Conservation (phyloP, 1,140 invertebrate genomes). For the Gerris buenoi region DNA sequence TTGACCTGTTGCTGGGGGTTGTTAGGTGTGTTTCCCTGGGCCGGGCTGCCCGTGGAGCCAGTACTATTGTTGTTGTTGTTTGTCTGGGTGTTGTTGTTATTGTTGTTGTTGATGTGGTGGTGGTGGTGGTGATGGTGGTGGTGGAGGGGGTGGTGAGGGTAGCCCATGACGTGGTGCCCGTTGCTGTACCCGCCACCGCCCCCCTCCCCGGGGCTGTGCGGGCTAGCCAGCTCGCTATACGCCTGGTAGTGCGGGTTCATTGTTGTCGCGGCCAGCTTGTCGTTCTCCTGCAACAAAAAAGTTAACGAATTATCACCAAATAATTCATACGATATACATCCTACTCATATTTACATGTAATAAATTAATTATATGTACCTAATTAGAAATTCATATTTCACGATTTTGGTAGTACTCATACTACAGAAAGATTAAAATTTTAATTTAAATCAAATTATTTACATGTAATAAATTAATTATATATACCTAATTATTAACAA, state of each 20-base stretch:
- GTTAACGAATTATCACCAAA: too few species aligned
- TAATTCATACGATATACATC: too few species aligned
- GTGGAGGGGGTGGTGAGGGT: slow-evolving; percentile 15
- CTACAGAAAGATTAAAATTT: too few species aligned
- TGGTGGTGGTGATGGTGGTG: slow-evolving; percentile 16
- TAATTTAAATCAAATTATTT: too few species aligned
- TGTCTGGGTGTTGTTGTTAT: slow-evolving; percentile 18
- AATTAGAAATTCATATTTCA: too few species aligned
- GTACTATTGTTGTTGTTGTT: slow-evolving; percentile 21
- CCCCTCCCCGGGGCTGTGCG: slow-evolving; percentile 20
- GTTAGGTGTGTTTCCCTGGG: background rate
- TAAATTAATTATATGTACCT: too few species aligned
- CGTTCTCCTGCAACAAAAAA: slow-evolving; percentile 15
- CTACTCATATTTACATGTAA: too few species aligned
- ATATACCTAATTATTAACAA: too few species aligned
- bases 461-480: too few species aligned
- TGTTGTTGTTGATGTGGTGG: slow-evolving; percentile 20
- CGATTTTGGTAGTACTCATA: too few species aligned
- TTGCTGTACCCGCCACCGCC: slow-evolving; percentile 17
- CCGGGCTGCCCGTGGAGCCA: slow-evolving; percentile 7
- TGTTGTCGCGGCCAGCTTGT: slow-evolving; percentile 26
- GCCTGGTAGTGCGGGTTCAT: slow-evolving; percentile 28
- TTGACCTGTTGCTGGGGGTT: slow-evolving; percentile 14
- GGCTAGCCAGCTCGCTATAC: slow-evolving; percentile 23
- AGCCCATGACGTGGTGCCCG: slow-evolving; percentile 18